Percentiles rank a stretch among this genome's conserved stretches.
These are phyloP conservation scores for Amphipoea lucens DNA, from an alignment of 2,888 invertebrate genomes.

Conservation along the genomic window DNA sequence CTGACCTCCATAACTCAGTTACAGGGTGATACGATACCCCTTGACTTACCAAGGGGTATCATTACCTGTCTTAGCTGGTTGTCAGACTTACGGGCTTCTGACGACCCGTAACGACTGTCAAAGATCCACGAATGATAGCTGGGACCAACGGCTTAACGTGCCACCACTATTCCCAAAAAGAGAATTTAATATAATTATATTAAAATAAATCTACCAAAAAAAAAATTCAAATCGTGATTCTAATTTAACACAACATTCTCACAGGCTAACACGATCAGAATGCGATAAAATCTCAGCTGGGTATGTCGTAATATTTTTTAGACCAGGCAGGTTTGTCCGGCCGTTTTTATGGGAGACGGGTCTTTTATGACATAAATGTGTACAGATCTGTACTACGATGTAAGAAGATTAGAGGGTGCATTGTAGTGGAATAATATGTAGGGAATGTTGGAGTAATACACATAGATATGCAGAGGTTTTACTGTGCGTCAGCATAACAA, in stretches of 20 bases:
- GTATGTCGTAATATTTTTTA: slow-evolving; percentile 70
- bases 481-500: neutral
- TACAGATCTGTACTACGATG: slow-evolving; percentile 61
- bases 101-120: no score
- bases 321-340: slow-evolving; percentile 65
- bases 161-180: no score
- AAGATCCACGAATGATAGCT: no score
- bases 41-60: no score
- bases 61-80: no score
- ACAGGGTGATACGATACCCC: no score
- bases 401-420: slow-evolving; percentile 34
- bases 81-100: no score
- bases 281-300: slow-evolving; percentile 71
- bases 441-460: neutral
- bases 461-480: neutral
- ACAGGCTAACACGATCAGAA: slow-evolving; percentile 44
- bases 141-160: no score
- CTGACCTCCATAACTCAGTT: no score
- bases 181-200: no score
- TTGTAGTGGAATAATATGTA: neutral
- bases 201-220: neutral
- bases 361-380: slow-evolving; percentile 72
- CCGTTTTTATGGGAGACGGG: slow-evolving; percentile 69
- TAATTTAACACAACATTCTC: slow-evolving; percentile 22
- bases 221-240: slow-evolving; percentile 11